Conservation (phyloP, 2,113 vertebrate genomes). For the Oreochromis niloticus region DNA sequence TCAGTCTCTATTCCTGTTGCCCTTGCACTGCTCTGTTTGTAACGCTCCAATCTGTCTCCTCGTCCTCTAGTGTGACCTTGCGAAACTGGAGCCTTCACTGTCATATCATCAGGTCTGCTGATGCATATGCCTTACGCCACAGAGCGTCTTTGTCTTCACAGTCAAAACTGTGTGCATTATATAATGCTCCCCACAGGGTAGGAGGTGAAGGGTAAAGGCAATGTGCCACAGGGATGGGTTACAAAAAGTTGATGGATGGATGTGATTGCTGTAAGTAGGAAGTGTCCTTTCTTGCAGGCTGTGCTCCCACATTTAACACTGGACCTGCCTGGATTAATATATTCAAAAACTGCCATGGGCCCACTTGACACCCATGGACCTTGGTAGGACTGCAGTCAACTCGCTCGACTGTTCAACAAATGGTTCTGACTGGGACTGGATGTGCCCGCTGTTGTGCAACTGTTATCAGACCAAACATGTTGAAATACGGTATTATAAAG, state of each 20-base stretch:
- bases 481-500: background rate
- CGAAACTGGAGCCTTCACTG: slow-evolving; percentile 1
- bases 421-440: background rate
- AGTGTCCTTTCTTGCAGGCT: background rate
- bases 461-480: background rate
- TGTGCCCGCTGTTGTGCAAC: background rate
- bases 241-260: slow-evolving; percentile 7
- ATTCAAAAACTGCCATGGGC: background rate
- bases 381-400: background rate
- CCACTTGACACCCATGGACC: background rate
- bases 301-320: background rate
- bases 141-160: background rate
- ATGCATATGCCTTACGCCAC: slow-evolving; percentile 22
- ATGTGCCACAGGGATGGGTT: background rate
- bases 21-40: slow-evolving; percentile 16
- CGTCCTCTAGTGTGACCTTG: slow-evolving; percentile 49
- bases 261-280: background rate
- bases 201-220: slow-evolving; percentile 8
- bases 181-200: background rate
- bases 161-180: background rate
- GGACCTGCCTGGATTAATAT: background rate
- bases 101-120: slow-evolving; percentile 30
- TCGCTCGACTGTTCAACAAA: background rate
- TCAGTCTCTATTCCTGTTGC: slow-evolving; percentile 36
- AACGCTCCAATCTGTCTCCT: background rate